Conservation (phyloP, 2,888 invertebrate genomes). For the Stictocephala bisonia region DNA sequence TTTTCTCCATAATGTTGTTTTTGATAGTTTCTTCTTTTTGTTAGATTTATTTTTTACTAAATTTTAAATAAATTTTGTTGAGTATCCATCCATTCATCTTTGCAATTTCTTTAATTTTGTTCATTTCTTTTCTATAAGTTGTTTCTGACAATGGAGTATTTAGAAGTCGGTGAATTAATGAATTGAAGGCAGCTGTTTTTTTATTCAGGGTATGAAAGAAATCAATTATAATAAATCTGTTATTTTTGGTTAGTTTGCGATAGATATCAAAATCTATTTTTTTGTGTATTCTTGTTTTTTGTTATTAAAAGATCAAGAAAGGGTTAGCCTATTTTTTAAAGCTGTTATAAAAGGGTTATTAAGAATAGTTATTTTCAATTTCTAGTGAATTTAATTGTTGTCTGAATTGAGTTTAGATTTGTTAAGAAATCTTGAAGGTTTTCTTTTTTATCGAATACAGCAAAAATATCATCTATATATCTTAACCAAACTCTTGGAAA, state of each 20-base stretch:
- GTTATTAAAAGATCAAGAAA: background rate
- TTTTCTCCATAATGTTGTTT: background rate
- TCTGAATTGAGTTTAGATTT: background rate
- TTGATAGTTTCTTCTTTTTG: background rate
- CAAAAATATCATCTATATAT: background rate
- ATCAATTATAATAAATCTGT: background rate
- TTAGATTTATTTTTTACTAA: background rate
- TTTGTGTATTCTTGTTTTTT: no score
- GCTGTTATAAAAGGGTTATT: no score
- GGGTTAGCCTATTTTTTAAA: no score
- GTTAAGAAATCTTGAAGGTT: background rate
- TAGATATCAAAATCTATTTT: no score
- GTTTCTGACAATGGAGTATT: background rate
- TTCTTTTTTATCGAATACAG: background rate
- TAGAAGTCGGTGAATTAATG: background rate
- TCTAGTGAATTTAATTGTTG: background rate
- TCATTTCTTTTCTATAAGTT: background rate
- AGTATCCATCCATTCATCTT: background rate
- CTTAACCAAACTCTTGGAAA: background rate
- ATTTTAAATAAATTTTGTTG: background rate
- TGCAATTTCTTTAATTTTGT: background rate
- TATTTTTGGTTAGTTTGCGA: background rate
- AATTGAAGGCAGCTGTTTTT: background rate
- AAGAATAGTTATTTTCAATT: no score
- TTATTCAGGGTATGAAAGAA: background rate